Evolutionary conservation across 2,888 invertebrate species (phyloP).

Genomic region (Smittia sp.): DNA sequence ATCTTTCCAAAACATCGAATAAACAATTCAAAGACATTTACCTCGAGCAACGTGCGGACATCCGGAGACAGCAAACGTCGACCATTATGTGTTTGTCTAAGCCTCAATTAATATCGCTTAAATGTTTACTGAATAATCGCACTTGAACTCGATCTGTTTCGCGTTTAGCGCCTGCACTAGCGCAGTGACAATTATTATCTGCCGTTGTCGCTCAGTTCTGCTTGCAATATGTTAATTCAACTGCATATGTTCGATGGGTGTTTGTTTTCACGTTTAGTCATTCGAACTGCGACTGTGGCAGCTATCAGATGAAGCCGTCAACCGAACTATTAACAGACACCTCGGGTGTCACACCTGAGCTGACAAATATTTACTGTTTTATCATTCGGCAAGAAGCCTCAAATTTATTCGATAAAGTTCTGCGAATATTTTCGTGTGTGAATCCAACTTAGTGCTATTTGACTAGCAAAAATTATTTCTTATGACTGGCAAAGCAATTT

Average conservation of each 20-base stretch:
- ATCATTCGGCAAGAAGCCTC: no score
- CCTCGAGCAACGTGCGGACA: constrained; percentile 38
- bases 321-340: not conserved
- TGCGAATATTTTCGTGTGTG: no score
- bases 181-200: constrained; percentile 3
- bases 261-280: not conserved
- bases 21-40: not conserved
- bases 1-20: not conserved
- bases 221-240: not conserved
- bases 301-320: not conserved
- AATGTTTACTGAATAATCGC: constrained; percentile 24
- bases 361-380: not conserved
- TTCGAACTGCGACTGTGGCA: not conserved
- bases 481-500: no score
- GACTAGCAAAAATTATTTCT: no score
- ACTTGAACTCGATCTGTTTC: constrained; percentile 23
- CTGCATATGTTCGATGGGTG: not conserved
- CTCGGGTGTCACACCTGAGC: no score
- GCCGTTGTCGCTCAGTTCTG: not conserved
- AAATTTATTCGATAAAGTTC: no score
- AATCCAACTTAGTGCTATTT: no score
- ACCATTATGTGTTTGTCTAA: constrained; percentile 17
- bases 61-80: constrained; percentile 34
- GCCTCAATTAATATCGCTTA: not conserved
- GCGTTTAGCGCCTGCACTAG: not conserved